phyloP scores from a whole-genome alignment of 2,113 vertebrate genomes.

The Chionodraco myersi region DNA sequence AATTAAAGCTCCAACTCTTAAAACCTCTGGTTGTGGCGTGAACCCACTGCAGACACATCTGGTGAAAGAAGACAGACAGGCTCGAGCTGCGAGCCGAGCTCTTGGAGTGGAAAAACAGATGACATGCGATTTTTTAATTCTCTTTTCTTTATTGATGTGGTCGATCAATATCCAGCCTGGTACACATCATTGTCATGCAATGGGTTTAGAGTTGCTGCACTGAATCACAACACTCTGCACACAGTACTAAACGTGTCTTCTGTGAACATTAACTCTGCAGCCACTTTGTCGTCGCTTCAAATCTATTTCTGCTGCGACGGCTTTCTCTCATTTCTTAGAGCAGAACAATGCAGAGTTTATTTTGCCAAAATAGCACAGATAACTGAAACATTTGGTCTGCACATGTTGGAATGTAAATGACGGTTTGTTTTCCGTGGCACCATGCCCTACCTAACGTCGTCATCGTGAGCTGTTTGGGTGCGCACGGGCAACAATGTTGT shows the following conservation, averaged over 20 bases:
- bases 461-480: conserved; percentile 53
- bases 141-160: conserved; percentile 73
- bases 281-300: conserved; percentile 50
- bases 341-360: conserved; percentile 61
- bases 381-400: conserved; percentile 54
- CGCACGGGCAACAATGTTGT: conserved; percentile 50
- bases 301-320: conserved; percentile 39
- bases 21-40: conserved; percentile 56
- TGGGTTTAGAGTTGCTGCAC: conserved; percentile 42
- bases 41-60: conserved; percentile 70
- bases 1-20: conserved; percentile 61
- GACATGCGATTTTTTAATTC: conserved; percentile 64
- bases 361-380: conserved; percentile 60
- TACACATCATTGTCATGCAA: conserved; percentile 65
- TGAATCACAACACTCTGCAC: conserved; percentile 49
- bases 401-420: conserved; percentile 65
- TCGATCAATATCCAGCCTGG: conserved; percentile 71
- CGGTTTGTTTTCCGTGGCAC: conserved; percentile 67
- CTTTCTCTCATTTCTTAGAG: conserved; percentile 48
- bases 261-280: conserved; percentile 30
- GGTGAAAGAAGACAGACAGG: conserved; percentile 59
- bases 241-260: conserved; percentile 50
- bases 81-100: conserved; percentile 39
- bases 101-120: conserved; percentile 72
- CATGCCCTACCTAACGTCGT: conserved; percentile 35